These are phyloP conservation scores for Vidua chalybeata DNA, from an alignment of 2,113 vertebrate genomes.

Conservation along the genomic window DNA sequence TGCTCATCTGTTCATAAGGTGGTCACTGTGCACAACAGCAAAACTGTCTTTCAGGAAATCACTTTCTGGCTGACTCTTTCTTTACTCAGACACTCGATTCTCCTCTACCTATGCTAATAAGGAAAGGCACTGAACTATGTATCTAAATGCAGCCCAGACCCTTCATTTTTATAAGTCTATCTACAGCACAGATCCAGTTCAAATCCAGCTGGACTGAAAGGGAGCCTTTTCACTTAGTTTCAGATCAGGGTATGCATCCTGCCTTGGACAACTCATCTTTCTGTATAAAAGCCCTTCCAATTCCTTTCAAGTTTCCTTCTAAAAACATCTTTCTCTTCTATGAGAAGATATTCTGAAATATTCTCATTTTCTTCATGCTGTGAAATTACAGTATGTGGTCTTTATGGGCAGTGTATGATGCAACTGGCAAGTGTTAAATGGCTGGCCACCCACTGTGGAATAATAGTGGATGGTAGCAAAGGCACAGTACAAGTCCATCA, in stretches of 20 bases:
- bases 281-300: neutral
- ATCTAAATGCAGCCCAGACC: neutral
- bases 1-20: neutral
- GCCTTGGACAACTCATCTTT: neutral
- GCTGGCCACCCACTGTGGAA: slow-evolving; percentile 52
- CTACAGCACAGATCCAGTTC: neutral
- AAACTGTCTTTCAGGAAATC: neutral
- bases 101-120: neutral
- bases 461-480: slow-evolving; percentile 53
- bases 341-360: slow-evolving; percentile 21
- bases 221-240: neutral
- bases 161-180: neutral
- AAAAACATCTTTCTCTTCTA: neutral
- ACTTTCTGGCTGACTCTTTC: neutral
- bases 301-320: neutral
- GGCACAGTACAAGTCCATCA: slow-evolving; percentile 57
- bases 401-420: slow-evolving; percentile 10
- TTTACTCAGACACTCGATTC: neutral
- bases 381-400: slow-evolving; percentile 44
- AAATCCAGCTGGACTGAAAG: neutral
- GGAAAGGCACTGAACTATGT: neutral
- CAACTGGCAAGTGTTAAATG: slow-evolving; percentile 53
- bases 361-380: slow-evolving; percentile 23
- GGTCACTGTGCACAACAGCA: neutral
- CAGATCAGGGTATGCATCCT: neutral